A percentile compares a stretch with the other conserved stretches of the same genome.
phyloP scores from a whole-genome alignment of 2,888 invertebrate genomes.

The Xanthorhoe spadicearia region DNA sequence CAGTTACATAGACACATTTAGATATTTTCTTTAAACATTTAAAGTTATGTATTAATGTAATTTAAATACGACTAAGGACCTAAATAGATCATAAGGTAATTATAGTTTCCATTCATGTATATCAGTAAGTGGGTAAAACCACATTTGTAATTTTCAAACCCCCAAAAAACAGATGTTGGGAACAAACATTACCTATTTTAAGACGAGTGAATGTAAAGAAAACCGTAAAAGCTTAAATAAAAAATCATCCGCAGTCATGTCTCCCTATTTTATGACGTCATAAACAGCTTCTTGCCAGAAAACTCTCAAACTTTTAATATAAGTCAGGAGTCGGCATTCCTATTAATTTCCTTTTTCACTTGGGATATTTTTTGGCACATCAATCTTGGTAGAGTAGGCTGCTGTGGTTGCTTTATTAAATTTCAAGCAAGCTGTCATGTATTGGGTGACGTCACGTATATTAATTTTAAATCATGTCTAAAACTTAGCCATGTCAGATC shows the following conservation, averaged over 20 bases:
- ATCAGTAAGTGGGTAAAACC: no score
- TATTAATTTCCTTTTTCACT: conserved; percentile 64
- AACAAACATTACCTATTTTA: background rate
- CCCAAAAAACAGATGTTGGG: background rate
- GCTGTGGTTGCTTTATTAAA: conserved; percentile 73
- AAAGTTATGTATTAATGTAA: no score
- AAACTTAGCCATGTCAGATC: conserved; percentile 34
- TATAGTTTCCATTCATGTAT: no score
- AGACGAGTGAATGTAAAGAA: background rate
- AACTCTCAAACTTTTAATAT: conserved; percentile 59
- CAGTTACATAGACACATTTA: no score
- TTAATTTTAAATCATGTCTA: conserved; percentile 74
- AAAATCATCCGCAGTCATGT: conserved; percentile 39
- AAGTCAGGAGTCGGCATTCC: conserved; percentile 57
- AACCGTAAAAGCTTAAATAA: conserved; percentile 13
- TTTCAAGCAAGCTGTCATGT: conserved; percentile 63
- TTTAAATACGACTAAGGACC: no score
- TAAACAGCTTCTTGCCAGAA: conserved; percentile 52
- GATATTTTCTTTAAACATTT: no score
- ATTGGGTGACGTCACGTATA: conserved; percentile 59
- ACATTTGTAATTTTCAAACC: no score
- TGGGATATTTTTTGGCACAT: conserved; percentile 65
- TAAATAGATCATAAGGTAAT: no score
- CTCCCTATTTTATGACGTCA: conserved; percentile 45
- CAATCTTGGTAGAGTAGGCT: conserved; percentile 71